A percentile compares a stretch with the other conserved stretches of the same genome.
Evolutionary conservation across 2,113 vertebrate species (phyloP).

Genomic region (Leptocoma aspasia): DNA sequence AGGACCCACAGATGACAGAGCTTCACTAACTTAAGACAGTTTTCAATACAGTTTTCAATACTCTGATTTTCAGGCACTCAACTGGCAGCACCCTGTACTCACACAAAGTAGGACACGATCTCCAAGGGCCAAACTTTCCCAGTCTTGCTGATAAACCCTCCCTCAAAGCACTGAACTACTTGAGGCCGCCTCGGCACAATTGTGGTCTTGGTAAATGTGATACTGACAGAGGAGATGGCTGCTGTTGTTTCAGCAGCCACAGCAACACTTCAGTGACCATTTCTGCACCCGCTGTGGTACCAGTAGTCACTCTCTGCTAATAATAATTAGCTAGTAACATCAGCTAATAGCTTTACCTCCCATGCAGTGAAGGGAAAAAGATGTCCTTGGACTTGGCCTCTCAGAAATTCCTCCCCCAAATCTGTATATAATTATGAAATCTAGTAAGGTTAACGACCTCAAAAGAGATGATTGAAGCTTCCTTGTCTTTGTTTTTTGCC

Average conservation of each 20-base stretch:
- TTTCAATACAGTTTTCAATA: no score
- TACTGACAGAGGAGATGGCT: neutral
- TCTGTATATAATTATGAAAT: neutral
- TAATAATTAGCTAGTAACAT: neutral
- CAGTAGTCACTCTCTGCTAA: neutral
- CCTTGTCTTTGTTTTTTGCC: neutral
- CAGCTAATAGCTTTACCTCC: neutral
- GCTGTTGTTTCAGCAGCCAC: neutral
- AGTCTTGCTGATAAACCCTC: neutral
- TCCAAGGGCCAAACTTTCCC: neutral
- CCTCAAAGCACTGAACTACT: neutral
- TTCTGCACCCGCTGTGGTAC: neutral
- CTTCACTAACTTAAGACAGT: neutral
- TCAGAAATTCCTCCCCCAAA: neutral
- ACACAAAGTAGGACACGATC: neutral
- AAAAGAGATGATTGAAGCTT: neutral
- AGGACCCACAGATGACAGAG: neutral
- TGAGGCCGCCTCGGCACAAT: fast-evolving
- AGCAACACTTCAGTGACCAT: neutral
- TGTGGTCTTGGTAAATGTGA: neutral
- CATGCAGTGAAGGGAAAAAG: neutral
- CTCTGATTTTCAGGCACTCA: neutral
- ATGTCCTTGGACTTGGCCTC: neutral
- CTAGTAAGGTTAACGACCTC: neutral
- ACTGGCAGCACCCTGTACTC: neutral